Evolutionary conservation across 2,797 vertebrate genomes (phyloP), one percentile per base, ranked within the genome.

Genomic region (Xyrichtys novacula): DNA sequence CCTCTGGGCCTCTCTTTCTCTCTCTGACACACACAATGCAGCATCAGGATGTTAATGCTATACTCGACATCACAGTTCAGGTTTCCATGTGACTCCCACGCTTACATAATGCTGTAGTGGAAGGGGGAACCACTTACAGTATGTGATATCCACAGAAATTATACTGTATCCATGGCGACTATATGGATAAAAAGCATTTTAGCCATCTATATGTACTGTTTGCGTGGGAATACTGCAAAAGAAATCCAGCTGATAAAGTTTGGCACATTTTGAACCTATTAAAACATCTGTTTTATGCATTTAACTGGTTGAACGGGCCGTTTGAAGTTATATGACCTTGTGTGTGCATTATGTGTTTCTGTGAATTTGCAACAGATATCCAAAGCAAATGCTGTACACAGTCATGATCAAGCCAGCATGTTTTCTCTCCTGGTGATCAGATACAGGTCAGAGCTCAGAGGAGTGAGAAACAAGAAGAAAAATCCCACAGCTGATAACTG

Each of bases 1-100:
- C 86, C 85, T 91, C 83, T 89, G 78, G 91, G 82, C 65, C 64
- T 81, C 38, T 89, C 86, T 73, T 65, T 82, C 60, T 69, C 70
- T 39, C 68, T 46, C 55, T 39, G 53, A 7, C 22, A 47, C 57
- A 40, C 42, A 70, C 54, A 60, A 83, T 89, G 86, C 88, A 87
- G 86, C 71, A 87, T 81, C 81, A 81, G 80, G 87, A 83, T 80
- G 86, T 86, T 83, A 88, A 88, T 85, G 71, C 71, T 85, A 74
- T 52, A 84, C 74, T 83, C 73, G 65, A 81, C 68, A 73, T 63
- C 72, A 85, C 76, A 44, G 84, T 78, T 85, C 83, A 88, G 80
- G 71, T 81, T 81, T 78, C 74, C 76, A 83, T 86, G 83, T 80
- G 78, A 87, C 85, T 76, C 85, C 85, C 53, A 80, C 65, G 7